Evolutionary conservation across 2,113 vertebrate species (phyloP), one percentile per base, ranked within the genome.

Genomic region (Mionectes macconnelli): DNA sequence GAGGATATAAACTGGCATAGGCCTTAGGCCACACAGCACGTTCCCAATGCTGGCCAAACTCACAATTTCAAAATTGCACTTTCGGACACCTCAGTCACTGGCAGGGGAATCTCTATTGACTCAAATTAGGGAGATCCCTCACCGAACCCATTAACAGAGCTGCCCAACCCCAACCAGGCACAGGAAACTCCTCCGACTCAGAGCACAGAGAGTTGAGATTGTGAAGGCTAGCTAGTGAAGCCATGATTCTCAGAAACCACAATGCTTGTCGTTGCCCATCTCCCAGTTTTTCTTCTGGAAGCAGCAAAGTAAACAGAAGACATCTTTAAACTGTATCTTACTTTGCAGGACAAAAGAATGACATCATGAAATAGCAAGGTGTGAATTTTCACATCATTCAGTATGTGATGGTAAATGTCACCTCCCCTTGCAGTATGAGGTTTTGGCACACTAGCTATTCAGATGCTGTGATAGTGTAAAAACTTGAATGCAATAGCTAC

Each of bases 341-440:
- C 52, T 40, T 95, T 89, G 68, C 56, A 86, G 84, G 85, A 81
- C 47, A 84, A 47, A 93, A 83, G 60, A 77, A 80, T 55, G 50
- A 79, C 81, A 90, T 90, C 8, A 76, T 70, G 68, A 53, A 83
- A 19, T 17, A 85, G 40, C 52, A 95, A 72, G 22, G 53, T 3
- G 2, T 33, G 47, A 63, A 81, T 87, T 89, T 94, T 90, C 76
- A 78, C 22, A 19, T 42, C 0, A 0, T 79, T 93, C 63, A 19
- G 9, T 35, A 49, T 28, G 17, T 63, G 60, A 63, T 1, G 1
- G 40, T 35, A 39, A 25, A 86, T 1, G 0, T 60, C 63, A 63
- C 57, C 59, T 83, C n/a, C 60, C 35, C 35, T 60, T 52, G 60
- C 72, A 81, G 59, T n/a, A 49, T 42, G 44, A 33, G 52, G 20